A percentile compares a stretch with the other conserved stretches of the same genome.
Evolutionary conservation across 2,113 vertebrate genomes (phyloP).

Genomic region (Pogona vitticeps): DNA sequence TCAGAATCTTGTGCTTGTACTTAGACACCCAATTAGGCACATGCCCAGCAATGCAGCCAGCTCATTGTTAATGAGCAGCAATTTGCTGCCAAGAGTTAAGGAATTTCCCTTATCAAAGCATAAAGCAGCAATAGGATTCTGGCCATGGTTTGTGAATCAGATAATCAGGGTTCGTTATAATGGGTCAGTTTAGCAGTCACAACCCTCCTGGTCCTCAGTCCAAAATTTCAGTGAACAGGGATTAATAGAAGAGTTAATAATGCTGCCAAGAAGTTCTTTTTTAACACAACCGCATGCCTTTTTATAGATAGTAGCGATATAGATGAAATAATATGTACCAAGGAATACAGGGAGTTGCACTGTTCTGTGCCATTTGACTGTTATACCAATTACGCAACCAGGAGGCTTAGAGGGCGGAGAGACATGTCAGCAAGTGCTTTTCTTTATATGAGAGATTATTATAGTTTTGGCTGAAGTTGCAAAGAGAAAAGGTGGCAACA

Average conservation of each 20-base stretch:
- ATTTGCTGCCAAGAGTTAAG: too few relatives aligned
- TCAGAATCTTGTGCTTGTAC: too few relatives aligned
- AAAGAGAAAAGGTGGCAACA: not conserved
- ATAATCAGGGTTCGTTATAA: constrained; percentile 1
- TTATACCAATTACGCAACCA: not conserved
- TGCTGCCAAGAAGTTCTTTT: not conserved
- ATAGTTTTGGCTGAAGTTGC: not conserved
- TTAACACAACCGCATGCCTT: not conserved
- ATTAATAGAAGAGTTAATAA: not conserved
- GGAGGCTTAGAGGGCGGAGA: accelerated
- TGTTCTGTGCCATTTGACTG: not conserved
- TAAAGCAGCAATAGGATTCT: too few relatives aligned
- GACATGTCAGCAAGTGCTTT: not conserved
- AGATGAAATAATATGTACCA: not conserved
- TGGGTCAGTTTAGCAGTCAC: not conserved
- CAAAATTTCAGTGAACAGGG: constrained; percentile 1
- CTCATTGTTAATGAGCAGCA: too few relatives aligned
- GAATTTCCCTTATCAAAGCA: too few relatives aligned
- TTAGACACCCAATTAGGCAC: too few relatives aligned
- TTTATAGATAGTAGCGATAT: not conserved
- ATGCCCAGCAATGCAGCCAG: too few relatives aligned
- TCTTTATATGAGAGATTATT: not conserved
- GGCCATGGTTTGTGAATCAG: not conserved
- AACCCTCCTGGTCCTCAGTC: constrained; percentile 24
- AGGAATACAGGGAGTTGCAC: not conserved